Conservation (phyloP, 2,888 invertebrate species). For the Drosophila nr. fundita region DNA sequence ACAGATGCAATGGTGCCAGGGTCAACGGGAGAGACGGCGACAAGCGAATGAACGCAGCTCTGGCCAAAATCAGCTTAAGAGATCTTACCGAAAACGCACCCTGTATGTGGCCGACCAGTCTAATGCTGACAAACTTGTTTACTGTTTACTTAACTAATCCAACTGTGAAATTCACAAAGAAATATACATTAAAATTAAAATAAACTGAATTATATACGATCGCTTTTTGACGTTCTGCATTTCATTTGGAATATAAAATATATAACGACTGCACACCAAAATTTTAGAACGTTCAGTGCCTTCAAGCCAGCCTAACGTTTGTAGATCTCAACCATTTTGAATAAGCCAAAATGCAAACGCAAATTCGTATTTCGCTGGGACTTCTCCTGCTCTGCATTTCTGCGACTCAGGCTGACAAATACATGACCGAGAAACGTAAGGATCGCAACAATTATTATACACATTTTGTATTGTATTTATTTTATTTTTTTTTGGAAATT, state of each 20-base stretch:
- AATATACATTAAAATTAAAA: slow-evolving; percentile 20
- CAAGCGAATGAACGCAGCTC: background rate
- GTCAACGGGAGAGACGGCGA: slow-evolving; percentile 18
- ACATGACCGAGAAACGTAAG: slow-evolving; percentile 62
- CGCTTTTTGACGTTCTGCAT: slow-evolving; percentile 37
- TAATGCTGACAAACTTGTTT: slow-evolving; percentile 63
- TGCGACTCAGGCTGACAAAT: slow-evolving; percentile 29
- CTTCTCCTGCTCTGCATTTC: slow-evolving; percentile 22
- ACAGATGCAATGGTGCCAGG: slow-evolving; percentile 27
- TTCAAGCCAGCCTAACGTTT: slow-evolving; percentile 36
- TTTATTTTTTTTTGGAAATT: background rate
- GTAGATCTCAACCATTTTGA: slow-evolving; percentile 1
- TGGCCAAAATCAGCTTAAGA: background rate
- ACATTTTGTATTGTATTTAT: background rate
- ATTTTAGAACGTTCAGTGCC: slow-evolving; percentile 40
- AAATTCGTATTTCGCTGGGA: slow-evolving; percentile 17
- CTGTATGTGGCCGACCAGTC: slow-evolving; percentile 59
- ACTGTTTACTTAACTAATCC: slow-evolving; percentile 38
- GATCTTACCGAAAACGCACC: slow-evolving; percentile 38
- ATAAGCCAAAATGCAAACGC: slow-evolving; percentile 36
- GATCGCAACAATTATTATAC: background rate
- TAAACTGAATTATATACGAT: background rate
- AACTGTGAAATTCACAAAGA: slow-evolving; percentile 22
- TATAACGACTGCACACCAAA: slow-evolving; percentile 22
- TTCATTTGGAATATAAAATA: slow-evolving; percentile 54